Evolutionary conservation across 30 jellyfish, hydroid and myxozoan species (phyloP).

Genomic region (Aurelia sp.): DNA sequence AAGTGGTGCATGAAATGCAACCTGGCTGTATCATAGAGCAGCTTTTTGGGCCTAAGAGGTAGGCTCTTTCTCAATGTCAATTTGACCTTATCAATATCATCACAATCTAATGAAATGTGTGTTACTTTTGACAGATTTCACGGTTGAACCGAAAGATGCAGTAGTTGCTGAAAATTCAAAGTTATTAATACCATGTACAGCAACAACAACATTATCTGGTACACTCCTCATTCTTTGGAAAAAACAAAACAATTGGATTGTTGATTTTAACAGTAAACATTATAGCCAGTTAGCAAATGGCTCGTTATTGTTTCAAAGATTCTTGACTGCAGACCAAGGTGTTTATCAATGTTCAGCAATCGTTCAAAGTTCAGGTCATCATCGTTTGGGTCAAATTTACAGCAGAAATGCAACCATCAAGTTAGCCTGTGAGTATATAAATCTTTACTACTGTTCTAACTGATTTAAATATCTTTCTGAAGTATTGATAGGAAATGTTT

Average conservation of each 20-base stretch:
- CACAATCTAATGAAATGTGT: too few relatives aligned
- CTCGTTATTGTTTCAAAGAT: slow-evolving; percentile 53
- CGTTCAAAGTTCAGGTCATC: slow-evolving; percentile 24
- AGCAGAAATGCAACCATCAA: slow-evolving; percentile 67
- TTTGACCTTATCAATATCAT: background rate
- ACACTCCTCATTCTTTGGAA: slow-evolving; percentile 69
- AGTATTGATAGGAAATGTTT: too few relatives aligned
- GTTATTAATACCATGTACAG: slow-evolving; percentile 61
- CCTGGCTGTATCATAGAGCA: too few relatives aligned
- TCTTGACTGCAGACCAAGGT: slow-evolving; percentile 72
- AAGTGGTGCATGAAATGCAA: too few relatives aligned
- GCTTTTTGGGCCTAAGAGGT: too few relatives aligned
- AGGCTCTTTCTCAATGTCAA: too few relatives aligned
- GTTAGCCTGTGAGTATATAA: slow-evolving; percentile 69
- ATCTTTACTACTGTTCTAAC: too few relatives aligned
- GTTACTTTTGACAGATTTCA: slow-evolving; percentile 6
- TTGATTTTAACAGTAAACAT: slow-evolving; percentile 62
- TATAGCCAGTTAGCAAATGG: slow-evolving; percentile 62
- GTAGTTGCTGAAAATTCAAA: slow-evolving; percentile 49
- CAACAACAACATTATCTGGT: slow-evolving; percentile 58
- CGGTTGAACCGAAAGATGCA: slow-evolving; percentile 40
- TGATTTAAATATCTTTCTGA: too few relatives aligned
- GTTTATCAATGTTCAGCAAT: slow-evolving; percentile 76
- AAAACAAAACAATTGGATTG: slow-evolving; percentile 64
- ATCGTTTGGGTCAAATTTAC: slow-evolving; percentile 67